Percentiles rank a stretch among this genome's conserved stretches.
Conservation (phyloP, 53 echinoderm and acorn worm species). For the Paracentrotus lividus region DNA sequence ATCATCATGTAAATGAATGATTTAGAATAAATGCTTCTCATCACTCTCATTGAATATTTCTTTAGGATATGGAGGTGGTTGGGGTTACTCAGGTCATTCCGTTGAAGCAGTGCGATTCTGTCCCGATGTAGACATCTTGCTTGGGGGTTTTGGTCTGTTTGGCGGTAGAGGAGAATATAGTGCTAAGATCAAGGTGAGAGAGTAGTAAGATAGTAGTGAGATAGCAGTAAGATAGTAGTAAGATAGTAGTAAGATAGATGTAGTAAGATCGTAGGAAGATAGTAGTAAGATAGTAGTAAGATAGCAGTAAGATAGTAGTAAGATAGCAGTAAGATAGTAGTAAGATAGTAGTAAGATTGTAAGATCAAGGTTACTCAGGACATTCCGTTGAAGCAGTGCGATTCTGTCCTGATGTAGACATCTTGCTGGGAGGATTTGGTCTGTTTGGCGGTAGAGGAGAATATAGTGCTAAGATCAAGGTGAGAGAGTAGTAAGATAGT, state of each 20-base stretch:
- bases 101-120: constrained; percentile 92
- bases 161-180: constrained; percentile 98
- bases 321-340: too few relatives aligned
- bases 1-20: too few relatives aligned
- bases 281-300: too few relatives aligned
- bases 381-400: constrained; percentile 95
- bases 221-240: too few relatives aligned
- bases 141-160: constrained; percentile 96
- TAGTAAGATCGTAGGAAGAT: too few relatives aligned
- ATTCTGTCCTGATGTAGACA: constrained; percentile 88
- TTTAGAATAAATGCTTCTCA: too few relatives aligned
- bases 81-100: constrained; percentile 98
- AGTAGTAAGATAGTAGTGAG: too few relatives aligned
- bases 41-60: too few relatives aligned
- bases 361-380: constrained; percentile 97
- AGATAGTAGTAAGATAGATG: too few relatives aligned
- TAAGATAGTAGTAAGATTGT: too few relatives aligned
- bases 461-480: constrained; percentile 97
- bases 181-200: constrained; percentile 92
- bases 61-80: constrained; percentile 94
- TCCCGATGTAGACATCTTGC: constrained; percentile 87
- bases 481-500: constrained; percentile 7
- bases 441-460: constrained; percentile 98
- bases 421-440: constrained; percentile 93
- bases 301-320: too few relatives aligned